These are phyloP conservation scores for Drosophila maculinotata DNA, from an alignment of 2,888 invertebrate genomes.

Conservation along the genomic window DNA sequence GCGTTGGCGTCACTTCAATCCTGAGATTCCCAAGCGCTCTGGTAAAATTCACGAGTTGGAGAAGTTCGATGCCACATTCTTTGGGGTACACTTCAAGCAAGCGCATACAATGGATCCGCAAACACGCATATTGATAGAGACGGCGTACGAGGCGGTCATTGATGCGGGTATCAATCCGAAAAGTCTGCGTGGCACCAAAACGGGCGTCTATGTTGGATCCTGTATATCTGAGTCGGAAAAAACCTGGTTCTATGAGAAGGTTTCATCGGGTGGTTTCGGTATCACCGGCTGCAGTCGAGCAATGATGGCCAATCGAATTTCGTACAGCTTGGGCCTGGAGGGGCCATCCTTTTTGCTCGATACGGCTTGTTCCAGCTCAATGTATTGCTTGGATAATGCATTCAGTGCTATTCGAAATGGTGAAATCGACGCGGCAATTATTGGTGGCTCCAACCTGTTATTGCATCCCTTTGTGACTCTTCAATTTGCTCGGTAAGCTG, in stretches of 20 bases:
- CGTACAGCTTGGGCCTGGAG: conserved; percentile 93
- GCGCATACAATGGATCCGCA: conserved; percentile 92
- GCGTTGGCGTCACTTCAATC: conserved; percentile 90
- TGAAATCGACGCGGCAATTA: conserved; percentile 94
- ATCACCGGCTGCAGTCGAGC: conserved; percentile 92
- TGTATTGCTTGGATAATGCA: conserved; percentile 94
- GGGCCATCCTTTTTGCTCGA: conserved; percentile 96
- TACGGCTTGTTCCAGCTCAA: conserved; percentile 97
- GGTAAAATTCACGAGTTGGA: conserved; percentile 90
- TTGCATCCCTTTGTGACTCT: conserved; percentile 95
- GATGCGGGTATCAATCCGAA: conserved; percentile 91
- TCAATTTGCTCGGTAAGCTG: conserved; percentile 90
- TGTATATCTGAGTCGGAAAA: conserved; percentile 91
- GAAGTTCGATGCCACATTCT: conserved; percentile 92
- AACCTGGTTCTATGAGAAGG: conserved; percentile 89
- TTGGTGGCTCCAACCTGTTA: conserved; percentile 94
- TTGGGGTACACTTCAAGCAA: conserved; percentile 91
- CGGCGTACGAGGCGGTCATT: conserved; percentile 91
- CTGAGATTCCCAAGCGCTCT: conserved; percentile 90
- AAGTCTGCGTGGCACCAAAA: conserved; percentile 88
- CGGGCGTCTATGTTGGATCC: conserved; percentile 91
- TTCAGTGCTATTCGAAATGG: conserved; percentile 91
- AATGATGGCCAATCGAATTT: conserved; percentile 96
- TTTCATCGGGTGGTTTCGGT: conserved; percentile 86
- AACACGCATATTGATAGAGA: conserved; percentile 91